phyloP scores from a whole-genome alignment of 1,140 invertebrate species.

The Drosophila simulans region DNA sequence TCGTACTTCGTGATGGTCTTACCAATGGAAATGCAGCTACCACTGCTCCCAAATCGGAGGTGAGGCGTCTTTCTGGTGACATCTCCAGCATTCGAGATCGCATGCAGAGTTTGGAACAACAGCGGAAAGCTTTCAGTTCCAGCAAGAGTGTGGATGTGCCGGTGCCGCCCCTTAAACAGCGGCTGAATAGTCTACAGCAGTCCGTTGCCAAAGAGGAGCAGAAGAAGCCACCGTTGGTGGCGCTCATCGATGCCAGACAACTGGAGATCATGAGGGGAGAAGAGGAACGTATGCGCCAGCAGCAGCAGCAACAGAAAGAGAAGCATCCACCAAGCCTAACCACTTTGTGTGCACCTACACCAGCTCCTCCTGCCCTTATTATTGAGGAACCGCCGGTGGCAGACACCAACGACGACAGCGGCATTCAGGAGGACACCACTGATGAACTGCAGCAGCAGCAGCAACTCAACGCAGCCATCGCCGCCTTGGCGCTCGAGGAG shows the following conservation, averaged over 20 bases:
- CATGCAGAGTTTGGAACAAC: slow-evolving; percentile 87
- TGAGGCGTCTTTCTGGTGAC: slow-evolving; percentile 86
- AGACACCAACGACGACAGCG: slow-evolving; percentile 90
- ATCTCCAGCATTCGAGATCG: slow-evolving; percentile 88
- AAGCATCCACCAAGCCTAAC: slow-evolving; percentile 16
- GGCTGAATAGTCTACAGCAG: slow-evolving; percentile 79
- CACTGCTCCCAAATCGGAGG: slow-evolving; percentile 76
- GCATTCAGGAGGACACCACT: slow-evolving; percentile 89
- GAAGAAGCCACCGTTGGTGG: slow-evolving; percentile 75
- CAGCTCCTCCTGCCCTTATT: slow-evolving; percentile 50
- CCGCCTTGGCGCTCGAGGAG: slow-evolving; percentile 72
- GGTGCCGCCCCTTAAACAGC: slow-evolving; percentile 79
- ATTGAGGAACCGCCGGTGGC: slow-evolving; percentile 85
- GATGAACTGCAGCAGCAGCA: slow-evolving; percentile 85
- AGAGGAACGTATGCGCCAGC: slow-evolving; percentile 68
- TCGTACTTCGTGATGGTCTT: slow-evolving; percentile 70
- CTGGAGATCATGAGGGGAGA: slow-evolving; percentile 80
- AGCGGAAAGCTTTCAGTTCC: slow-evolving; percentile 85
- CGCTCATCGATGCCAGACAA: slow-evolving; percentile 78
- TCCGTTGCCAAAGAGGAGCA: slow-evolving; percentile 80
- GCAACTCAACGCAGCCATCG: slow-evolving; percentile 77
- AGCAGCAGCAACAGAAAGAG: slow-evolving; percentile 24
- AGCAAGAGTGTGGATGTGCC: slow-evolving; percentile 84
- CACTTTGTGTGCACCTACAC: slow-evolving; percentile 12
- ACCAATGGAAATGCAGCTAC: slow-evolving; percentile 64